phyloP scores from a whole-genome alignment of 2,797 vertebrate species.

The Saxicola maurus region DNA sequence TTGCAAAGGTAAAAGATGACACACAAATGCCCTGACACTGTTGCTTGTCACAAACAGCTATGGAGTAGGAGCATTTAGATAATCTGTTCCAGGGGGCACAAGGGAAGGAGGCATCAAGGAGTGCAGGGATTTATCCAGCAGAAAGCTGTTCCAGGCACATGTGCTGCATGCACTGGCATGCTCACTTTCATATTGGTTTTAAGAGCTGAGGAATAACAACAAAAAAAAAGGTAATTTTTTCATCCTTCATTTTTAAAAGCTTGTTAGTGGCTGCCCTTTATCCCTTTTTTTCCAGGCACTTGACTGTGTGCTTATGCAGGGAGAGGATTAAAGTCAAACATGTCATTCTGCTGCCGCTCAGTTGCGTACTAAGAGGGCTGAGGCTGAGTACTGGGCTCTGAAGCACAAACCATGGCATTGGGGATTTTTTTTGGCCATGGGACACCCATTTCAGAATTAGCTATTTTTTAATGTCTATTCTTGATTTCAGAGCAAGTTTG shows the following conservation, averaged over 20 bases:
- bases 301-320: not conserved
- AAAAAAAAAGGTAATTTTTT: not conserved
- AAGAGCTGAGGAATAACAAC: not conserved
- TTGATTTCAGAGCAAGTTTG: not conserved
- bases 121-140: not conserved
- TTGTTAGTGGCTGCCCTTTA: not conserved
- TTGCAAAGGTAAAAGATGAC: slow-evolving; percentile 21
- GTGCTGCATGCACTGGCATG: not conserved
- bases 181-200: not conserved
- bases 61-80: not conserved
- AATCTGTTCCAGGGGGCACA: not conserved
- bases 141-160: not conserved
- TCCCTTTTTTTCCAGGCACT: not conserved
- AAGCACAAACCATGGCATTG: not conserved
- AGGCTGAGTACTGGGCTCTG: not conserved
- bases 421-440: not conserved
- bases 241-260: not conserved
- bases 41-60: slow-evolving; percentile 16
- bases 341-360: not conserved
- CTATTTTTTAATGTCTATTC: fast-evolving
- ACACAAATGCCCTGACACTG: not conserved
- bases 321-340: not conserved
- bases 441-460: not conserved
- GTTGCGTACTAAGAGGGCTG: not conserved
- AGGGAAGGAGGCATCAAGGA: not conserved